These are phyloP conservation scores for Hydroisotoma schaefferi DNA, from an alignment of 2,888 invertebrate genomes.

Conservation along the genomic window DNA sequence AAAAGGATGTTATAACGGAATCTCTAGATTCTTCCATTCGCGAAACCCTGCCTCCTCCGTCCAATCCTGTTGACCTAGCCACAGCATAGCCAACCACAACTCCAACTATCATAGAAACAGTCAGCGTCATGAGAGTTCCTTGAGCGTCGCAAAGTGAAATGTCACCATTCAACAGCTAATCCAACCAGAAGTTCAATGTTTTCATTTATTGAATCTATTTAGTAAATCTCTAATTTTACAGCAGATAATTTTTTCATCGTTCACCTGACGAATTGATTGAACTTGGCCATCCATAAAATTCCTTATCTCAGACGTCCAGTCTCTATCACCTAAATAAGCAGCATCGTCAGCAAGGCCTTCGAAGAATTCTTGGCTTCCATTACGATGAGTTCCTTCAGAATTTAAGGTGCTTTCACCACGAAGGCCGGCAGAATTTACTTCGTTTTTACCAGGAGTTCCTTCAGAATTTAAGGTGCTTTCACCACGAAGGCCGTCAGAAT, in stretches of 20 bases:
- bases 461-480: no score
- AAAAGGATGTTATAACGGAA: no score
- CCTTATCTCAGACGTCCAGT: background rate
- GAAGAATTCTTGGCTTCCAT: no score
- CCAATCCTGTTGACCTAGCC: background rate
- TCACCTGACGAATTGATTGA: conserved; percentile 1
- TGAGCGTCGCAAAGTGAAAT: conserved; percentile 6
- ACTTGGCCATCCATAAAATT: conserved; percentile 4
- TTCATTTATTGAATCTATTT: background rate
- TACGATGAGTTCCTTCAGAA: no score
- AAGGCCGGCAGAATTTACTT: no score
- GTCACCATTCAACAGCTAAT: conserved; percentile 12
- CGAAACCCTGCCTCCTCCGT: no score
- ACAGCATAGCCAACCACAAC: conserved; percentile 28
- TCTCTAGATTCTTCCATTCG: no score
- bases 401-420: no score
- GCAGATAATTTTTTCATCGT: background rate
- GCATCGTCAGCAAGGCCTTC: no score
- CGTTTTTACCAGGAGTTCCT: no score
- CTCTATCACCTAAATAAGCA: no score
- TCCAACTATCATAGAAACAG: conserved; percentile 28
- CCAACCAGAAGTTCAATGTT: background rate
- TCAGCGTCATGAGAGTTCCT: conserved; percentile 18
- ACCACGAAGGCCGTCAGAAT: no score
- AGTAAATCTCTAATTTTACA: background rate